Evolutionary conservation across 2,797 vertebrate genomes (phyloP), one percentile per base, ranked within the genome.

Genomic region (Eidolon dupreanum): DNA sequence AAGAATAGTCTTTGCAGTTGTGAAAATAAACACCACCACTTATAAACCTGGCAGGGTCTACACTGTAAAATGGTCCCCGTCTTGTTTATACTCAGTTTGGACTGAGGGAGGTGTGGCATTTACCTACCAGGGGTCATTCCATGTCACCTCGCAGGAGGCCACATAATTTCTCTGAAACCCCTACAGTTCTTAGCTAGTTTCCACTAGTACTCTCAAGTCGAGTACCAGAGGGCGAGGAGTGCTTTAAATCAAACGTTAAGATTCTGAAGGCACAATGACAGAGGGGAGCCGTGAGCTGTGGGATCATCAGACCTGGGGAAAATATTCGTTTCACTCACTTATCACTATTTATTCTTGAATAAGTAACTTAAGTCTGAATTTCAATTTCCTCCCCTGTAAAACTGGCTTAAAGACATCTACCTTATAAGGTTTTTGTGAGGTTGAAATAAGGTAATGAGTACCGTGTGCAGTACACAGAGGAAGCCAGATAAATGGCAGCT

Each of bases 31-130:
- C 78, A 71, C 31, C 19, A 68, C 79, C 2, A 26, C 31, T 73
- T 82, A 78, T 26, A 53, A 36, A 6, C 57, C 36, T 77, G 41
- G 43, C 83, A 79, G 38, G 7, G 28, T 74, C 36, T 68, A 43
- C n/a, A 33, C 41, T 93, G 38, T 91, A 93, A 93, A 92, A 93
- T 20, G 77, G 61, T 26, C 6, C 13, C 6, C 8, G 65, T 59
- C 93, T 75, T 92, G 82, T 92, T 93, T 88, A 63, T 74, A 36
- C 51, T 51, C 36, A 63, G 28, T 89, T 90, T 85, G 41, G 75
- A 88, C 84, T 84, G 84, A 94, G 92, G 77, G 46, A 26, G 26
- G 36, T 55, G 41, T 75, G 46, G 31, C 85, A 46, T 65, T 82
- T 77, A 68, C 46, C 61, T 88, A 22, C 53, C 43, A 43, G 53